Base-by-base conservation (phyloP, 1,140 invertebrate genomes). In the Macrosteles quadrilineatus region DNA sequence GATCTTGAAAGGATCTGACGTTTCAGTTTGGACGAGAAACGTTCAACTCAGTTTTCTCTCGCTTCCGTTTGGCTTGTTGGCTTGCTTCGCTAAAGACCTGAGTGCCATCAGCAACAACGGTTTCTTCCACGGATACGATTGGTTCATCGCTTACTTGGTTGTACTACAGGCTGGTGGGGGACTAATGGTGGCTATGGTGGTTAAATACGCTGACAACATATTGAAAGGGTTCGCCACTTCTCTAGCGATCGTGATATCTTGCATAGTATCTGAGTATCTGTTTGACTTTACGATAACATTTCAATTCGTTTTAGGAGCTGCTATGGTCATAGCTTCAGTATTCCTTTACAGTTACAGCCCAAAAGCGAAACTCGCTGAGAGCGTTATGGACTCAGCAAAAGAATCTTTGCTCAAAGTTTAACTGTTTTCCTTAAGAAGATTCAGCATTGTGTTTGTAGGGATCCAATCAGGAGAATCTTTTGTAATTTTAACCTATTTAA, bases 201-300 rank as follows among this genome's bases (percentile, higher is more conserved):
- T 98, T 9, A 98, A 98, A 83, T 97, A 97, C 80, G 96, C 96
- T 1, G 96, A 98, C 79, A 98, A 98, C 81, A 98, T 98, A 77
- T 82, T 98, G 9, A 98, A 98, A 83, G 96, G 95, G 2, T 98
- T 97, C 81, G 93, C 97, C 40, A 97, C 95, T 6, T 98, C 96
- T n/a, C 83, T 98, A 53, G 95, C 96, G 9, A 99, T 99, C 73
- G 87, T 99, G n/a, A 87, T 99, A 63, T 96, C 96, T 0, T 98
- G 95, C 82, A 80, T 98, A 67, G 93, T 89, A 0, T 98, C 97
- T 0, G 91, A 98, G 70, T 97, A 96, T 76, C 84, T 98, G 57
- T 98, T 99, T 77, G 84, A 94, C 74, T 98, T 98, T 77, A 82
- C 90, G 50, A 83, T 98, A 11, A 94, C 93, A 0, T 72, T 92